phyloP scores from a whole-genome alignment of 2,888 invertebrate species.

The Iphiclides podalirius region DNA sequence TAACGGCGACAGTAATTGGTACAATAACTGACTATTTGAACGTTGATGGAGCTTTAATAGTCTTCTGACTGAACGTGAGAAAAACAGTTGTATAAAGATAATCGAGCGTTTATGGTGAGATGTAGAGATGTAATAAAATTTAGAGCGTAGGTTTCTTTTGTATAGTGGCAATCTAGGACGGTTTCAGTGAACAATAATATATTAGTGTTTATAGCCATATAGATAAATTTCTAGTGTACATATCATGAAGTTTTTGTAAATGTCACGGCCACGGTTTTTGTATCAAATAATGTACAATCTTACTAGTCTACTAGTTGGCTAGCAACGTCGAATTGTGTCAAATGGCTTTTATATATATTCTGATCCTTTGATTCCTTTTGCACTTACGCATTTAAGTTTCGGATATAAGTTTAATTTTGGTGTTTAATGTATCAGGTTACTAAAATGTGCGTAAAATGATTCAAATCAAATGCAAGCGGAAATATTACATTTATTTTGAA shows the following conservation, averaged over 20 bases:
- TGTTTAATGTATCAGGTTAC: constrained; percentile 30
- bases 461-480: constrained; percentile 66
- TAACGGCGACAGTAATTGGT: constrained; percentile 34
- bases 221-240: constrained; percentile 61
- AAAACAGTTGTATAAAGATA: too few relatives aligned
- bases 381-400: constrained; percentile 57
- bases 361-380: background rate
- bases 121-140: constrained; percentile 66
- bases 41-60: too few relatives aligned
- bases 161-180: constrained; percentile 46
- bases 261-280: constrained; percentile 45
- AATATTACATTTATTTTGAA: constrained; percentile 39
- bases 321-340: constrained; percentile 1
- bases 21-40: constrained; percentile 48
- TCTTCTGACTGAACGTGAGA: too few relatives aligned
- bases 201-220: constrained; percentile 42
- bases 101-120: constrained; percentile 29
- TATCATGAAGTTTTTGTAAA: constrained; percentile 64
- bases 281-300: constrained; percentile 58
- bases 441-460: constrained; percentile 28
- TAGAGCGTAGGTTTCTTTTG: constrained; percentile 52
- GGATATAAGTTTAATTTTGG: too few relatives aligned
- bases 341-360: background rate
- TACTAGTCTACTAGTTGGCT: constrained; percentile 13
- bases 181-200: constrained; percentile 53